Percentiles rank a stretch among this genome's conserved stretches.
Conservation (phyloP, 2,113 vertebrate genomes). For the Arothron firmamentum region DNA sequence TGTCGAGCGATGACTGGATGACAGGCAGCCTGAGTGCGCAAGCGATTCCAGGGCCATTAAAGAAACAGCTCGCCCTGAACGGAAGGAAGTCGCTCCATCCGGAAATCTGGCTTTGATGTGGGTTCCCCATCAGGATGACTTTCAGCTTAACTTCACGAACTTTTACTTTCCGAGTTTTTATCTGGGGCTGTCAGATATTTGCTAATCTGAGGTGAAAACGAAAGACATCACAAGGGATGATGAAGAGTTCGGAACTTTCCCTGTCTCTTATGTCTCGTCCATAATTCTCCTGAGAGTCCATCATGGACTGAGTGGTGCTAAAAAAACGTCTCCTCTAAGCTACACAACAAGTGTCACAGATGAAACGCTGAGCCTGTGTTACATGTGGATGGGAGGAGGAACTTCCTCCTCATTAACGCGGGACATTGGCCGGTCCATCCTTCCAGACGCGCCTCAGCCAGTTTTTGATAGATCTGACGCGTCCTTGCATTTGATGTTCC, state of each 20-base stretch:
- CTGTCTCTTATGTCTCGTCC: conserved; percentile 10
- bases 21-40: conserved; percentile 41
- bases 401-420: conserved; percentile 64
- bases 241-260: conserved; percentile 2
- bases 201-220: conserved; percentile 5
- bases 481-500: conserved; percentile 62
- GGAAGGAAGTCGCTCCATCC: too few species aligned
- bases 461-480: conserved; percentile 58
- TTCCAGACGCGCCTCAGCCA: conserved; percentile 30
- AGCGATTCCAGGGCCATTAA: conserved; percentile 39
- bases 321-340: conserved; percentile 30
- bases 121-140: conserved; percentile 14
- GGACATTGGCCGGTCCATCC: conserved; percentile 55
- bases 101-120: too few species aligned
- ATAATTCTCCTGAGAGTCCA: neutral
- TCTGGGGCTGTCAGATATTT: neutral
- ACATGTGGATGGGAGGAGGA: conserved; percentile 55
- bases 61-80: neutral
- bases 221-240: conserved; percentile 14
- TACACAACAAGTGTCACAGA: conserved; percentile 52
- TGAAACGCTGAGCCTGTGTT: conserved; percentile 51
- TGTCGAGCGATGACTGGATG: conserved; percentile 51
- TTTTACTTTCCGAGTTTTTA: conserved; percentile 15
- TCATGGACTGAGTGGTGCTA: neutral
- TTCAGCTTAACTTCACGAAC: conserved; percentile 25